Base-by-base conservation (phyloP, 2,888 invertebrate genomes). In the Erannis defoliaria region DNA sequence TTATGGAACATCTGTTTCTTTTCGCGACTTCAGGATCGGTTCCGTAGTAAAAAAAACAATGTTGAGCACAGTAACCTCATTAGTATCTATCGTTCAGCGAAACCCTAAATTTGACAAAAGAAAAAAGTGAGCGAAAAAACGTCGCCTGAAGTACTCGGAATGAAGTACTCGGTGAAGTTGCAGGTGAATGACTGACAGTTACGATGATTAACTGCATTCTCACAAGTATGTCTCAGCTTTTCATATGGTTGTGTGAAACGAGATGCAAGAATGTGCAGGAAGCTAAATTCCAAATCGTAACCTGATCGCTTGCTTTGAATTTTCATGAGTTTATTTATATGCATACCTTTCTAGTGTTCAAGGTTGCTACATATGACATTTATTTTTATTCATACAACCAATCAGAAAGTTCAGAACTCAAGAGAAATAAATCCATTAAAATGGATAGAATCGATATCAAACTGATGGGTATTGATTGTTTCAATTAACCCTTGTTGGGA, bases 401-500 rank as follows among this genome's bases (percentile, higher is more conserved):
- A 29, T 66, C 68, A 60, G 12, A 37, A 38, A 64, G 66, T 64
- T 58, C 59, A 55, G 51, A 68, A 62, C 70, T 70, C 73, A 76
- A 78, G 77, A 65, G 68, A 23, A 40, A 63, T 43, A 61, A 59
- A 53, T 66, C 65, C 60, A 19, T 35, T 60, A 68, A 70, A 71
- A 33, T 49, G 16, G 38, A 33, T 29, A 14, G 38, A 45, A 53
- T 42, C 45, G 14, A 61, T n/a, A 56, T 55, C 46, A 43, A 40
- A 42, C 51, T 42, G 58, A 59, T 60, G 43, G 31, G 14, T 45
- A 55, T 46, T 55, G 50, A 67, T 66, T 67, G 66, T 38, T 62
- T 59, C 67, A 67, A 74, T 79, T 76, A 70, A 72, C 72, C 71
- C 68, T 68, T 66, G 68, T 78, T 79, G 63, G 63, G 48, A 56